Evolutionary conservation across 2,797 vertebrate species (phyloP), one percentile per base, ranked within the genome.

Genomic region (Alfaro cultratus): DNA sequence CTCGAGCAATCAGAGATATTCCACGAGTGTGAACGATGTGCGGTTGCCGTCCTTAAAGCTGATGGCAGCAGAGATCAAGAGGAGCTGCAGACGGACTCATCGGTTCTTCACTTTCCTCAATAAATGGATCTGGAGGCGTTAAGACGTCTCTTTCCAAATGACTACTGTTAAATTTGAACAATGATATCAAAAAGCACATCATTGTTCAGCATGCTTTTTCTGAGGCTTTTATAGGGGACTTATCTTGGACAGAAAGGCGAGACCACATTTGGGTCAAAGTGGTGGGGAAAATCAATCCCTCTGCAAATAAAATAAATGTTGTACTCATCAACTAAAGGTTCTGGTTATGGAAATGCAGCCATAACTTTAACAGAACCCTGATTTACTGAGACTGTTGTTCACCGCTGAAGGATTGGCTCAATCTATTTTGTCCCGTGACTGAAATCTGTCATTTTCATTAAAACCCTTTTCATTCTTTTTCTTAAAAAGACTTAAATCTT

Each of bases 1-100:
- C 89, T 90, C 67, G 0, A 73, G 82, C 74, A 90, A 87, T 90
- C 89, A 88, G 80, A 31, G 0, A 3, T 6, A n/a, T 57, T 51
- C 9, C 75, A 46, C 45, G 45, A 46, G 45, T 46, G 45, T 46
- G 45, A 46, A 46, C 74, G 72, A 78, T 60, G 71, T 49, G 77
- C 10, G 2, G 75, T 13, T 47, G 46, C 55, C 2, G 36, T 34
- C 34, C 64, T 62, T 3, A 47, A 26, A 55, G 82, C 43, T 73
- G 45, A 74, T 41, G 18, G 74, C 53, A 23, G 81, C 73, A 11
- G 60, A 43, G 75, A 78, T 72, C 47, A 80, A 21, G 67, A 26
- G 71, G 80, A 51, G 31, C 49, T 5, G 74, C 18, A 34, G 51
- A 64, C 0, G n/a, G 16, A 67, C 34, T 39, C 3, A 0, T 67